Evolutionary conservation across 1,140 invertebrate genomes (phyloP).

Genomic region (Monochamus saltuarius): DNA sequence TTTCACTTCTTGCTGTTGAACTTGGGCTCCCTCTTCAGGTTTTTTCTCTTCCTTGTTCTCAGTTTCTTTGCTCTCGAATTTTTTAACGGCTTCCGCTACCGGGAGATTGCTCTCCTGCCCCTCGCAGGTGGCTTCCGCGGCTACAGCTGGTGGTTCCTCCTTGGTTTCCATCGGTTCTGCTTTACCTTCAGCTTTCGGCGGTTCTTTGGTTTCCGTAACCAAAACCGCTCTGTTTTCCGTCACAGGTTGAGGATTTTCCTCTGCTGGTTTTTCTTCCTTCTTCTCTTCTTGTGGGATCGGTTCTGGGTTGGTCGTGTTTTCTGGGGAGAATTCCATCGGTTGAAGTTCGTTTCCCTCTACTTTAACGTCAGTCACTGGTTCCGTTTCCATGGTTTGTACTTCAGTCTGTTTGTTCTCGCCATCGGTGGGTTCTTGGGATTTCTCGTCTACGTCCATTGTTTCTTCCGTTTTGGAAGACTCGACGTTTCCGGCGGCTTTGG

Average conservation of each 20-base stretch:
- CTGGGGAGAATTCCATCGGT: too few species aligned
- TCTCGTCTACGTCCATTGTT: conserved; percentile 32
- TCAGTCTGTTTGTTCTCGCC: conserved; percentile 14
- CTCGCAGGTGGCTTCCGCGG: not conserved
- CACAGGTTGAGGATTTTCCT: not conserved
- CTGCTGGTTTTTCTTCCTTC: not conserved
- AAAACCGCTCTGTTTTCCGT: not conserved
- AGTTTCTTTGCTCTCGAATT: not conserved
- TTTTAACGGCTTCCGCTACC: conserved; percentile 8
- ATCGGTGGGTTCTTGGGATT: not conserved
- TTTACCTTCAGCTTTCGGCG: conserved; percentile 2
- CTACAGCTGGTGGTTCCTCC: not conserved
- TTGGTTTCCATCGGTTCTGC: conserved; percentile 1
- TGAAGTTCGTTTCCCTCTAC: not conserved
- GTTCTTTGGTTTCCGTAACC: not conserved
- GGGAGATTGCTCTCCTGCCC: not conserved
- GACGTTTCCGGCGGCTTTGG: conserved; percentile 61
- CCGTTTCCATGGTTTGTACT: conserved; percentile 15
- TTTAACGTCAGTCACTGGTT: not conserved
- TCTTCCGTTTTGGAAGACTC: conserved; percentile 18
- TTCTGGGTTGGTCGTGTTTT: not conserved
- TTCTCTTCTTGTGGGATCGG: not conserved
- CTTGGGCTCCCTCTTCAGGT: not conserved
- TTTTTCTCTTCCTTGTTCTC: conserved; percentile 1
- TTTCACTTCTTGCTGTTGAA: not conserved